These are phyloP conservation scores for Trissolcus basalis DNA, from an alignment of 1,140 invertebrate species.

Conservation along the genomic window DNA sequence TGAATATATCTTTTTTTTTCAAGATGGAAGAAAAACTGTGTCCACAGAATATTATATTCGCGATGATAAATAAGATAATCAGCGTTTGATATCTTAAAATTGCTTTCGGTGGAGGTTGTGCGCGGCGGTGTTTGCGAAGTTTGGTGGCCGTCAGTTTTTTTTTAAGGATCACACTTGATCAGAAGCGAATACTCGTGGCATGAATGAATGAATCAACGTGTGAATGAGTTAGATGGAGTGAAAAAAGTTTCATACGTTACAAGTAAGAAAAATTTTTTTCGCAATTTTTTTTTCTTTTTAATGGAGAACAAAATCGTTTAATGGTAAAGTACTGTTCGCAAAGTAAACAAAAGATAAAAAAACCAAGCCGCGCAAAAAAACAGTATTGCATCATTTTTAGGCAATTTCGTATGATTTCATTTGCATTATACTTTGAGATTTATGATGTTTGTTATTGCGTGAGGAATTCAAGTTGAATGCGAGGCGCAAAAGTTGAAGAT, in stretches of 20 bases:
- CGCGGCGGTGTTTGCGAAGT: neutral
- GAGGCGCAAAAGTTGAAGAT: conserved; percentile 1
- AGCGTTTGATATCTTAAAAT: conserved; percentile 8
- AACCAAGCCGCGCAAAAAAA: too few species aligned
- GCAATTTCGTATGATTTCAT: too few species aligned
- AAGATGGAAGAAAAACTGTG: conserved; percentile 1
- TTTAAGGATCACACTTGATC: conserved; percentile 8
- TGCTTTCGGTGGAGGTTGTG: conserved; percentile 4
- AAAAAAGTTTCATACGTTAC: too few species aligned
- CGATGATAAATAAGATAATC: conserved; percentile 12
- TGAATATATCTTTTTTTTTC: too few species aligned
- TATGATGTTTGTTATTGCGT: neutral
- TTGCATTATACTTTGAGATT: too few species aligned
- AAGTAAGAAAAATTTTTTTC: too few species aligned
- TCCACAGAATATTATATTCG: conserved; percentile 17
- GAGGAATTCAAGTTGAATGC: conserved; percentile 7
- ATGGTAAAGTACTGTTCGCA: too few species aligned
- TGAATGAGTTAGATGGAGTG: too few species aligned
- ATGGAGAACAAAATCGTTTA: too few species aligned
- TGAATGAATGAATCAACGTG: conserved; percentile 1
- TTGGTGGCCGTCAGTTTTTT: conserved; percentile 2
- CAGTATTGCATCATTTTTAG: too few species aligned
- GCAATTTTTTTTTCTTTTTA: too few species aligned
- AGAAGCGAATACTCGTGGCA: conserved; percentile 6
- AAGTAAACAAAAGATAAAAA: too few species aligned